These are phyloP conservation scores for Oreocharis arfaki DNA, from an alignment of 2,113 vertebrate genomes.

Conservation along the genomic window DNA sequence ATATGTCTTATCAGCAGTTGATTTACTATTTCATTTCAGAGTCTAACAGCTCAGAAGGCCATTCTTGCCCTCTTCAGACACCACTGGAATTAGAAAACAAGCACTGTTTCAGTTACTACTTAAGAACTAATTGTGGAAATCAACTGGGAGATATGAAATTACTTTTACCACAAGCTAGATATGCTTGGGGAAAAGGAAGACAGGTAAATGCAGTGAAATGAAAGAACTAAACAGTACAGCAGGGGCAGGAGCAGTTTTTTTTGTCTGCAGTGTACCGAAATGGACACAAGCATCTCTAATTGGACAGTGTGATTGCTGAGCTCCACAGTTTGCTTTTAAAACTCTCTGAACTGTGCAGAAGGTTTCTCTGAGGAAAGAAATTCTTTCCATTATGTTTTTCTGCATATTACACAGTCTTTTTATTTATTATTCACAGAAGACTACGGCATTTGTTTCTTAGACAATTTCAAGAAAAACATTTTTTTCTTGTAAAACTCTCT, in stretches of 20 bases:
- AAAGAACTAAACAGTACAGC: not conserved
- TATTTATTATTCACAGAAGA: slow-evolving; percentile 28
- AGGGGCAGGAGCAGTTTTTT: not conserved
- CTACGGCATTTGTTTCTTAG: not conserved
- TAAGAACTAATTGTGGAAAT: slow-evolving; percentile 35
- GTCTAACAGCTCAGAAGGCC: slow-evolving; percentile 73
- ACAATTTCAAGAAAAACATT: not conserved
- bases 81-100: slow-evolving; percentile 82
- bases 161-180: not conserved
- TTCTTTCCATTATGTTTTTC: not conserved
- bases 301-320: not conserved
- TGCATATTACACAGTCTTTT: not conserved
- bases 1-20: slow-evolving; percentile 84
- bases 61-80: slow-evolving; percentile 73
- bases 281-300: not conserved
- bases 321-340: not conserved
- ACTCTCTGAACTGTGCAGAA: not conserved
- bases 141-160: not conserved
- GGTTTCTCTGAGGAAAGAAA: not conserved
- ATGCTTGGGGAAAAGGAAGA: not conserved
- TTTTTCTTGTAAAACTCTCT: not conserved
- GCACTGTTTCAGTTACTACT: slow-evolving; percentile 21
- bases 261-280: not conserved
- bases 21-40: slow-evolving; percentile 83
- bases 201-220: not conserved